A percentile compares a stretch with the other conserved stretches of the same genome.
Evolutionary conservation across 35 echinoderm and acorn worm species (phyloP).

Genomic region (Lytechinus variegatus): DNA sequence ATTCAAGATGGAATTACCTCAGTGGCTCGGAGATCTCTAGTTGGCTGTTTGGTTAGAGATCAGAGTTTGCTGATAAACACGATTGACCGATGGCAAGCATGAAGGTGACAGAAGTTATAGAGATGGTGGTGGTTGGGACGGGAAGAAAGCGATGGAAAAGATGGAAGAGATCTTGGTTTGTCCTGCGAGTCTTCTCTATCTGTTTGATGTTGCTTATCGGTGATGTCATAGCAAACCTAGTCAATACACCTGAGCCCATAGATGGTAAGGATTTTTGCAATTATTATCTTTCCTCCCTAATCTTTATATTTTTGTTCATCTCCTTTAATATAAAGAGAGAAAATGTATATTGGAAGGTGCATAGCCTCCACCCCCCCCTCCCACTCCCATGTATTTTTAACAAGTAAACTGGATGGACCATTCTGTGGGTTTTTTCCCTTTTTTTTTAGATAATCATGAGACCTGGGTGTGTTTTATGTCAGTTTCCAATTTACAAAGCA

Average conservation of each 20-base stretch:
- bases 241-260: not conserved
- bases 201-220: not conserved
- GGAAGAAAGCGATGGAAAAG: constrained; percentile 1
- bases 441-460: too few relatives aligned
- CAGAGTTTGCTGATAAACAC: not conserved
- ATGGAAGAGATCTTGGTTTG: constrained; percentile 18
- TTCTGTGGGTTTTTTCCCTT: too few relatives aligned
- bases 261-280: not conserved
- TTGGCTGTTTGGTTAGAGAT: not conserved
- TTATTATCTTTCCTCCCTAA: not conserved
- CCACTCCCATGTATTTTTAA: too few relatives aligned
- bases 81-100: not conserved
- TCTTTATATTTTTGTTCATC: not conserved
- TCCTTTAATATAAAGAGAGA: too few relatives aligned
- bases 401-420: too few relatives aligned
- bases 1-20: not conserved
- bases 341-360: too few relatives aligned
- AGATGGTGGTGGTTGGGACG: not conserved
- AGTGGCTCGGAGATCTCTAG: not conserved
- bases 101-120: not conserved
- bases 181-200: not conserved
- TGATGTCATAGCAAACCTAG: not conserved
- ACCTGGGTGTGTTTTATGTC: too few relatives aligned
- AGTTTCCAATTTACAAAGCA: too few relatives aligned
- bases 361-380: too few relatives aligned